phyloP scores from a whole-genome alignment of 2,113 vertebrate species.

The Sander vitreus region DNA sequence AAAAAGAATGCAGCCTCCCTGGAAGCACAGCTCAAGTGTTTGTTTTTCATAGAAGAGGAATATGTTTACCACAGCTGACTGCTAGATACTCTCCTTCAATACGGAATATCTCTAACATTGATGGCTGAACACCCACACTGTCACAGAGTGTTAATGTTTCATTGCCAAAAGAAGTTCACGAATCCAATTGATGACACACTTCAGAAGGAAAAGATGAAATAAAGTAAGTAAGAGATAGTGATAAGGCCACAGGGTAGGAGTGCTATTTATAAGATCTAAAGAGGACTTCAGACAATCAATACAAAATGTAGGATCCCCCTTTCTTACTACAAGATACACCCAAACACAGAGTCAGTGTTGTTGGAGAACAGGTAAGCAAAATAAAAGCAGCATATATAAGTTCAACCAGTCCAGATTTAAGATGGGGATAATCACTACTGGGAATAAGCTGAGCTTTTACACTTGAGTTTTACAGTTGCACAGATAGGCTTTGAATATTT shows the following conservation, averaged over 20 bases:
- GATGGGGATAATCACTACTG: conserved; percentile 22
- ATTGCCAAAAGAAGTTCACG: conserved; percentile 1
- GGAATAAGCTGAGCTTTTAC: conserved; percentile 48
- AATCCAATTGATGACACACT: conserved; percentile 13
- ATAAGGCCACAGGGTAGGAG: neutral
- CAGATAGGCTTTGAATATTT: conserved; percentile 59
- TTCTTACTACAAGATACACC: neutral
- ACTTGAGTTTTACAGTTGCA: conserved; percentile 28
- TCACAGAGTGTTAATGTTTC: conserved; percentile 23
- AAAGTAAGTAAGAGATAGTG: neutral
- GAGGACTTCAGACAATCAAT: neutral
- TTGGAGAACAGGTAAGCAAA: neutral
- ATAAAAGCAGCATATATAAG: neutral
- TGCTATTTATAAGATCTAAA: neutral
- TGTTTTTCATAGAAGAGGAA: conserved; percentile 22
- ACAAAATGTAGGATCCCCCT: neutral
- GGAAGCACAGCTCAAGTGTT: neutral
- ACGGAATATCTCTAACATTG: conserved; percentile 9
- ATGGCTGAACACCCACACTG: conserved; percentile 32
- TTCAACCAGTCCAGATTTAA: conserved; percentile 33
- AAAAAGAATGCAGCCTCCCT: conserved; percentile 33
- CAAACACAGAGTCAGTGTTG: neutral
- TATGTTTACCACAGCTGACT: conserved; percentile 10
- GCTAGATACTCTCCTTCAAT: conserved; percentile 20
- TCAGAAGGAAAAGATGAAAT: neutral